These are phyloP conservation scores for Coptodon rendalli DNA, from an alignment of 2,113 vertebrate species.

Conservation along the genomic window DNA sequence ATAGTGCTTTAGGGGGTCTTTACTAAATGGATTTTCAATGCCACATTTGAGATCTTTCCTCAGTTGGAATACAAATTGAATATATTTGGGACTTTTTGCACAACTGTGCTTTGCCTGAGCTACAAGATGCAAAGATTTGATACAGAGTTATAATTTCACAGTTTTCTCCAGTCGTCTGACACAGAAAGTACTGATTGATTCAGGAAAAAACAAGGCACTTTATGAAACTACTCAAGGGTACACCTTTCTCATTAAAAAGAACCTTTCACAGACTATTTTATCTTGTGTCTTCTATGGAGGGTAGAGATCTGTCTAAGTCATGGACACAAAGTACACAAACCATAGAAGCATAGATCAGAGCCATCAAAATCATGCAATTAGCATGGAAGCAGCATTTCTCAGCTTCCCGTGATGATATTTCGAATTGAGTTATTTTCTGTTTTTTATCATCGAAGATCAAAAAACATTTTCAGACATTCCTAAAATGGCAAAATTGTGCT, in stretches of 20 bases:
- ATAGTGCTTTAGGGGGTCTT: not conserved
- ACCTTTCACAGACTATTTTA: slow-evolving; percentile 1
- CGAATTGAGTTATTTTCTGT: not conserved
- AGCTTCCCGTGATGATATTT: not conserved
- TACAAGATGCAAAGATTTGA: slow-evolving; percentile 10
- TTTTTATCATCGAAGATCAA: not conserved
- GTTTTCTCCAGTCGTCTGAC: not conserved
- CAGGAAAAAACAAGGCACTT: not conserved
- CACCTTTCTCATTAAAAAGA: slow-evolving; percentile 38
- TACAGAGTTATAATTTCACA: slow-evolving; percentile 35
- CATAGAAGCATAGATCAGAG: slow-evolving; percentile 27
- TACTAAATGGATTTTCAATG: not conserved
- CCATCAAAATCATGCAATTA: slow-evolving; percentile 37
- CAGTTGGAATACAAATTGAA: slow-evolving; percentile 5
- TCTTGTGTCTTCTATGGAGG: not conserved
- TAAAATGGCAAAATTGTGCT: not conserved
- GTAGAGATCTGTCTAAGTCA: slow-evolving; percentile 7
- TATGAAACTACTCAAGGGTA: slow-evolving; percentile 13
- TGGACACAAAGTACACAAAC: slow-evolving; percentile 31
- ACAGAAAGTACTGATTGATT: slow-evolving; percentile 27
- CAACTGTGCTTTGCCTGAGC: not conserved
- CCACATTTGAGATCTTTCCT: not conserved
- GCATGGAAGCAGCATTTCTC: slow-evolving; percentile 11
- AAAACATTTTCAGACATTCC: not conserved
- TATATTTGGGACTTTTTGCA: not conserved